A percentile compares a stretch with the other conserved stretches of the same genome.
Conservation (phyloP, 2,113 vertebrate genomes). For the Copsychus sechellarum region DNA sequence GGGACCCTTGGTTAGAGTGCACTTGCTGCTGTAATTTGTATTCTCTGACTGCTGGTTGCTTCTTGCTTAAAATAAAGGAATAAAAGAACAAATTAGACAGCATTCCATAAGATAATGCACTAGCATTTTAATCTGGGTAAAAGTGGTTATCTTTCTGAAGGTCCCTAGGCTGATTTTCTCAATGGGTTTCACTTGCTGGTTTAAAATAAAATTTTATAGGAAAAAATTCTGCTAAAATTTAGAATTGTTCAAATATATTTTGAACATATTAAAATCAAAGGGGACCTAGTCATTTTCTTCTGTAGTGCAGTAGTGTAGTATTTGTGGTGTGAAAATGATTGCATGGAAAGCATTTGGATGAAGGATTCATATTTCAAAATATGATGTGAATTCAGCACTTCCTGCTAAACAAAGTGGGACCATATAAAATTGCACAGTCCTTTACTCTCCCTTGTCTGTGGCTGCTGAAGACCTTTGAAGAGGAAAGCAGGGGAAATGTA, state of each 20-base stretch:
- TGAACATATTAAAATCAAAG: neutral
- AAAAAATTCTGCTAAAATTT: neutral
- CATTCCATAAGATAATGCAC: neutral
- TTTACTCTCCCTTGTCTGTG: neutral
- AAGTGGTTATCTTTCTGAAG: neutral
- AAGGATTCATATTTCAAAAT: neutral
- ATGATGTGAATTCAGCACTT: neutral
- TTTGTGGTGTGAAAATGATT: neutral
- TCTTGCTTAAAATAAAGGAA: slow-evolving; percentile 31
- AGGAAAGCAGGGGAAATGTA: neutral
- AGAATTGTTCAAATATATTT: neutral
- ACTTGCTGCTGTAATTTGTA: slow-evolving; percentile 32
- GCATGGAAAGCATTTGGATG: neutral
- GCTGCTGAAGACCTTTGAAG: neutral
- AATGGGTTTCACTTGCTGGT: neutral
- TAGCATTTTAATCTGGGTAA: neutral
- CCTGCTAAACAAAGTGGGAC: neutral
- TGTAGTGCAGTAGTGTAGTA: neutral
- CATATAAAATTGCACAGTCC: neutral
- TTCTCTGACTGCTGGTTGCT: slow-evolving; percentile 1
- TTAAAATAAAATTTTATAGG: neutral
- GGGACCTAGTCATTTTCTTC: neutral
- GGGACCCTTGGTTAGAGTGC: slow-evolving; percentile 21
- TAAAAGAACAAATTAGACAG: neutral
- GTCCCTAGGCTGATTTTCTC: neutral